These are phyloP conservation scores for Oreochromis niloticus DNA, from an alignment of 2,113 vertebrate genomes.

Conservation along the genomic window DNA sequence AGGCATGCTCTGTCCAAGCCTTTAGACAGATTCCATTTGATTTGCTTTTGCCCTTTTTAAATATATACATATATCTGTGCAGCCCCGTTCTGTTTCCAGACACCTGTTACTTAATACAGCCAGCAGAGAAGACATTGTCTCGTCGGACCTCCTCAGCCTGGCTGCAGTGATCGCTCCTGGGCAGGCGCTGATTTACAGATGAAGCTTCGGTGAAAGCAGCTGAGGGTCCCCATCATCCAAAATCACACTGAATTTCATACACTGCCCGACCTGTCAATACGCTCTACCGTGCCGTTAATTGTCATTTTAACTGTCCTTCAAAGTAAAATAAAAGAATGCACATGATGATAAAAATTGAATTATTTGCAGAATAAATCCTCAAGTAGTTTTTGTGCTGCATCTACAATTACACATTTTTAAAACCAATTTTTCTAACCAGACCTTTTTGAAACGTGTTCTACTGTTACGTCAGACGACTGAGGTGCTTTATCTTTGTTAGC, in stretches of 20 bases:
- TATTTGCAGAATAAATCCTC: neutral
- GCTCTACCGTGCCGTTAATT: neutral
- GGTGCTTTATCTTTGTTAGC: constrained; percentile 48
- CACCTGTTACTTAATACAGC: neutral
- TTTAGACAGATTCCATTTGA: neutral
- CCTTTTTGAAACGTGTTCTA: constrained; percentile 14
- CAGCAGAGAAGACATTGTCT: neutral
- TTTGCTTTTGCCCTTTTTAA: neutral
- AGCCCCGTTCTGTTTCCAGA: neutral
- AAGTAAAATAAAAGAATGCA: neutral
- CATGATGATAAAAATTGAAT: neutral
- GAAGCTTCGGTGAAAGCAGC: neutral
- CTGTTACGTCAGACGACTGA: constrained; percentile 8
- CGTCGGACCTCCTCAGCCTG: neutral
- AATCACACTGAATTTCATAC: neutral
- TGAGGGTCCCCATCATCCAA: neutral
- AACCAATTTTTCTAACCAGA: fast-evolving
- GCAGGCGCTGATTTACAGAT: neutral
- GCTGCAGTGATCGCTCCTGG: neutral
- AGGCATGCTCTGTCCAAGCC: neutral
- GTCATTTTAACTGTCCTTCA: neutral
- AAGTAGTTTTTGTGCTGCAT: neutral
- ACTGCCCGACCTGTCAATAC: neutral
- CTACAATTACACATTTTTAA: neutral
- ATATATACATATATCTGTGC: neutral